Percentiles rank a stretch among this genome's conserved stretches.
These are phyloP conservation scores for Callionymus lyra DNA, from an alignment of 2,113 vertebrate species.

Conservation along the genomic window DNA sequence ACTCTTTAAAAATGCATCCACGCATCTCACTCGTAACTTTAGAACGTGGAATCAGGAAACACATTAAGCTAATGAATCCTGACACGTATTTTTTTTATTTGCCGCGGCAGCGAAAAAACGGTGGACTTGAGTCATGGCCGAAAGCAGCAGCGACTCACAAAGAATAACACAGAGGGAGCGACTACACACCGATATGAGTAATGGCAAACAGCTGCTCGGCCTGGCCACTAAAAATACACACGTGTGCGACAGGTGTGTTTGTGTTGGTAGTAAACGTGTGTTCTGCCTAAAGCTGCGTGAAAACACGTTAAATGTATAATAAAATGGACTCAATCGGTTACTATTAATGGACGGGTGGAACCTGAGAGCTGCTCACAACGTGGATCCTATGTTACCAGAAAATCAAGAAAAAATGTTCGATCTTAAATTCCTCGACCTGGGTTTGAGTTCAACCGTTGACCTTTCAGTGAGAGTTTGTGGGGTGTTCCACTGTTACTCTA, in stretches of 20 bases:
- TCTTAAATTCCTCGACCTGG: too few relatives aligned
- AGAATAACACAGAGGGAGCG: constrained; percentile 55
- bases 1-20: too few relatives aligned
- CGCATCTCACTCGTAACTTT: too few relatives aligned
- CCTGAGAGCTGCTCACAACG: too few relatives aligned
- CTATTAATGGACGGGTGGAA: not conserved
- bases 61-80: constrained; percentile 35
- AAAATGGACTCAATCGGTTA: not conserved
- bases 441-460: too few relatives aligned
- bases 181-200: constrained; percentile 60
- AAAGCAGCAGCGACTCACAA: constrained; percentile 42
- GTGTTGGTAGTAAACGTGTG: constrained; percentile 26
- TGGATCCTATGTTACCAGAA: too few relatives aligned
- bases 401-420: too few relatives aligned
- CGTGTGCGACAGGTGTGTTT: constrained; percentile 39
- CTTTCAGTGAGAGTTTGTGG: too few relatives aligned
- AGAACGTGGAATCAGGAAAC: not conserved
- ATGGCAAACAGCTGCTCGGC: constrained; percentile 60
- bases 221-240: constrained; percentile 62
- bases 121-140: constrained; percentile 23
- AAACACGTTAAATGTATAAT: constrained; percentile 1
- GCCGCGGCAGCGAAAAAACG: constrained; percentile 31
- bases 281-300: constrained; percentile 13
- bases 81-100: constrained; percentile 35
- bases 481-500: too few relatives aligned